Evolutionary conservation across 2,888 invertebrate species (phyloP), one percentile per base, ranked within the genome.

Genomic region (Caenorhabditis wallacei): DNA sequence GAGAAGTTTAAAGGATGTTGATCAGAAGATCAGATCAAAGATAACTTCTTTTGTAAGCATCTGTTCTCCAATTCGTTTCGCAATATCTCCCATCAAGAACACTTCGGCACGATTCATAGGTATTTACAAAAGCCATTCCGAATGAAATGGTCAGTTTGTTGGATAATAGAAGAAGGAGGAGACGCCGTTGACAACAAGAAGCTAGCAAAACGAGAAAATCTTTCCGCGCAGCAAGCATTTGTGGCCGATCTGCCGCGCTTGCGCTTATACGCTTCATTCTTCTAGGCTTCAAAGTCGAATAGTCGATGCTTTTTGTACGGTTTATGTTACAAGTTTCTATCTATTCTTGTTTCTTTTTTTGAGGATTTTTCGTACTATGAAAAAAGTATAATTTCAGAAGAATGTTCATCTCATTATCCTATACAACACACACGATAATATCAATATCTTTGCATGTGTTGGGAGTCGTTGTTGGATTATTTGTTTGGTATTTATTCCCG

Each of bases 401-500:
- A 8, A 85, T 85, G 85, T 80, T 82, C 56, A 74, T 82, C 56
- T 76, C 84, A n/a, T 71, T 88, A n/a, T 82, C 85, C 51, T 85
- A 85, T 80, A 80, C 84, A n/a, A 63, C 76, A 1, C 89, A 90
- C 64, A 82, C 88, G 37, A 43, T 89, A 10, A 61, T 90, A 24
- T 90, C 90, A 16, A 63, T 89, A 24, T 61, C 85, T 4, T 80
- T 90, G 1, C 90, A 90, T 75, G 76, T 88, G 22, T 46, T 84
- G 0, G 90, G 90, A 24, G 80, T 90, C 22, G 84, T 80, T 37
- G 81, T 85, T 11, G 90, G 90, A 2, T 76, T 90, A 10, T 89
- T 87, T 64, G 86, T 90, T 13, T 90, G 90, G 90, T 88, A 90
- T 72, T 76, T 90, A 16, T 90, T 90, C 57, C 90, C 90, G n/a